phyloP scores from a whole-genome alignment of 2,113 vertebrate genomes.

The Strix aluco region DNA sequence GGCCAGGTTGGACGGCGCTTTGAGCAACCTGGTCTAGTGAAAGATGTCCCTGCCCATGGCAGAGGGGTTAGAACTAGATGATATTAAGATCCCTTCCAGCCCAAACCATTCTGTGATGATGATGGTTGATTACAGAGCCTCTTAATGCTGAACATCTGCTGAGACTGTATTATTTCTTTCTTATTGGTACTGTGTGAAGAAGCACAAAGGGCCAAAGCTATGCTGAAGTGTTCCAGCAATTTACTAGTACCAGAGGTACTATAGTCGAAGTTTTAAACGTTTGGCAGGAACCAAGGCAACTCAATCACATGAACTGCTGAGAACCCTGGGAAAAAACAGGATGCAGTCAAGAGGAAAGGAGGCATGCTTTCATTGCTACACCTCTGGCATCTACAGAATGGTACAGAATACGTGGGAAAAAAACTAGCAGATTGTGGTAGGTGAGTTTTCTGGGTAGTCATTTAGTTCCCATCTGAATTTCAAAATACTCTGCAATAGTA shows the following conservation, averaged over 20 bases:
- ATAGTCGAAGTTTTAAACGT: not conserved
- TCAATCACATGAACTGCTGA: not conserved
- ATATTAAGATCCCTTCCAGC: too few species aligned
- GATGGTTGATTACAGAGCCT: not conserved
- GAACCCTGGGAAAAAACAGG: not conserved
- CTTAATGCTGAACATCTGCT: not conserved
- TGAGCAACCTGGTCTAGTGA: too few species aligned
- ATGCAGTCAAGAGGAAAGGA: not conserved
- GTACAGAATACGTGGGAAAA: not conserved
- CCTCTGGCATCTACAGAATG: not conserved
- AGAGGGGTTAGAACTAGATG: too few species aligned
- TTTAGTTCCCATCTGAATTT: conserved; percentile 44
- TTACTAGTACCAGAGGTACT: not conserved
- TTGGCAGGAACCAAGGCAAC: not conserved
- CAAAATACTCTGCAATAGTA: conserved; percentile 15
- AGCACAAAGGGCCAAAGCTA: not conserved
- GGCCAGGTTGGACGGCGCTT: too few species aligned
- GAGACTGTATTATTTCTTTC: not conserved
- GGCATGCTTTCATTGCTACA: not conserved
- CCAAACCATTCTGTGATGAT: too few species aligned
- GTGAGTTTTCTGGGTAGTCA: conserved; percentile 20
- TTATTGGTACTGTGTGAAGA: not conserved
- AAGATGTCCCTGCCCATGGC: too few species aligned
- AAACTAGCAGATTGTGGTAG: not conserved
- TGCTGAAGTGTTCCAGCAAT: not conserved